Evolutionary conservation across 2,888 invertebrate species (phyloP).

Genomic region (Hartigia nigra): DNA sequence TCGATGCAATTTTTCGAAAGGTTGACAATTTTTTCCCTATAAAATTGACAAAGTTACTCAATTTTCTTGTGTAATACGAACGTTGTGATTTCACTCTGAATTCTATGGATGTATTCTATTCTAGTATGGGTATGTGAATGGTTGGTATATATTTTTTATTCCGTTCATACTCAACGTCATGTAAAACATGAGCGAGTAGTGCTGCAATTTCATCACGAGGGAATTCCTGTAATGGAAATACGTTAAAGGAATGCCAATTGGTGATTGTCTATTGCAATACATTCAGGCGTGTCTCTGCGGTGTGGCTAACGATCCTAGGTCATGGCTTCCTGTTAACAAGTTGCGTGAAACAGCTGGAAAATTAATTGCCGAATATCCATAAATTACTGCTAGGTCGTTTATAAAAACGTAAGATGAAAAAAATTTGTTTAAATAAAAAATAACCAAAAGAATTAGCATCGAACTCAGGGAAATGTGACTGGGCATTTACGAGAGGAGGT

Average conservation of each 20-base stretch:
- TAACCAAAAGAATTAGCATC: background rate
- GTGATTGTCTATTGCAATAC: background rate
- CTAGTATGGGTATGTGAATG: too few species aligned
- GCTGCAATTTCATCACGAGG: background rate
- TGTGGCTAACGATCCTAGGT: background rate
- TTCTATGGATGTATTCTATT: too few species aligned
- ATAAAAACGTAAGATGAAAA: background rate
- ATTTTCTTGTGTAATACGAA: background rate
- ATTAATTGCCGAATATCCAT: background rate
- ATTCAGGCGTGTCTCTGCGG: background rate
- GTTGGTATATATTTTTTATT: background rate
- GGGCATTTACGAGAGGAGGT: background rate
- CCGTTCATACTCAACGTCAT: background rate
- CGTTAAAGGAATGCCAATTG: background rate
- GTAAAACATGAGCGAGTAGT: background rate
- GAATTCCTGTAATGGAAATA: background rate
- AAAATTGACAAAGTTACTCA: background rate
- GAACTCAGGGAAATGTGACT: background rate
- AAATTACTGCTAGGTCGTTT: background rate
- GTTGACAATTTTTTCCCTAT: background rate
- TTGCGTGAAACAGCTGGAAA: background rate
- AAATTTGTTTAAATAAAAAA: too few species aligned
- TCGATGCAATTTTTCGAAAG: background rate
- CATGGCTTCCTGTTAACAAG: background rate
- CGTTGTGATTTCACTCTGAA: background rate